These are phyloP conservation scores for Pogoniulus pusillus DNA, from an alignment of 2,797 vertebrate genomes.

Conservation along the genomic window DNA sequence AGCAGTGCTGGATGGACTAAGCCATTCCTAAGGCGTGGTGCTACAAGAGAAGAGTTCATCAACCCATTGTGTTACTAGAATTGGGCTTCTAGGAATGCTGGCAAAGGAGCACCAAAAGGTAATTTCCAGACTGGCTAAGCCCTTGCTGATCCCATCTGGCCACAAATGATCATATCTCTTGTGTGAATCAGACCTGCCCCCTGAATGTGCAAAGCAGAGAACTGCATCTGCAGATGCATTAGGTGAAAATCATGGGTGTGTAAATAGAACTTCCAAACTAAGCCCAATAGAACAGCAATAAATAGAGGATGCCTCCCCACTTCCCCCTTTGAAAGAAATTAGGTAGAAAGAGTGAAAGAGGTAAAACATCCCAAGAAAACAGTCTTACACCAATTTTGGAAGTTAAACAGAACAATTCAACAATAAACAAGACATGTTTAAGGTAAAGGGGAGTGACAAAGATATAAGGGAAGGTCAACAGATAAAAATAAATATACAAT, in stretches of 20 bases:
- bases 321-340: too few species aligned
- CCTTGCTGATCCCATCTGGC: conserved; percentile 43
- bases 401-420: too few species aligned
- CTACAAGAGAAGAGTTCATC: conserved; percentile 42
- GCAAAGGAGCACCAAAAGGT: conserved; percentile 53
- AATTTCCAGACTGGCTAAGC: conserved; percentile 70
- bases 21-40: conserved; percentile 22
- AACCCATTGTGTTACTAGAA: conserved; percentile 50
- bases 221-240: background rate
- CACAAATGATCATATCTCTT: conserved; percentile 71
- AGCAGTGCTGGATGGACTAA: conserved; percentile 39
- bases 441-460: too few species aligned
- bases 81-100: conserved; percentile 58
- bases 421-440: too few species aligned
- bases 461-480: too few species aligned
- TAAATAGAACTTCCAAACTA: too few species aligned
- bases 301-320: too few species aligned
- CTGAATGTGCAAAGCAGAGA: background rate
- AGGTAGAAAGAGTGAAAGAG: too few species aligned
- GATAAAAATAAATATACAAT: too few species aligned
- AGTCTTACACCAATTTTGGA: too few species aligned
- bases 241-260: background rate
- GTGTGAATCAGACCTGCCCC: conserved; percentile 51
- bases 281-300: too few species aligned
- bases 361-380: too few species aligned